phyloP scores from a whole-genome alignment of 2,888 invertebrate genomes.

The Hemistola chrysoprasaria region DNA sequence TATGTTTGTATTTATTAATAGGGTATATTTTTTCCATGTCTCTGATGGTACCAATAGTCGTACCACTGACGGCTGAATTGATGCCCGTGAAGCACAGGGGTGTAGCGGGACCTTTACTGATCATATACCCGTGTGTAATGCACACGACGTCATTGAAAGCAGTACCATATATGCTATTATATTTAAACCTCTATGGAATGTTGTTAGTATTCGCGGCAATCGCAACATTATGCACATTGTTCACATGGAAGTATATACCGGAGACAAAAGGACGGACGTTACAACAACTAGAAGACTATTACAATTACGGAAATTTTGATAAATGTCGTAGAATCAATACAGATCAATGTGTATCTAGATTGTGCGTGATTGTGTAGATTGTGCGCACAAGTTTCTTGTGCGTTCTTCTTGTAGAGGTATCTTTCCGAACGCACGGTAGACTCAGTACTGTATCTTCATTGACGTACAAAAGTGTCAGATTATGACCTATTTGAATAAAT shows the following conservation, averaged over 20 bases:
- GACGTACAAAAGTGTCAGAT: too few relatives aligned
- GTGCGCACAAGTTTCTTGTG: too few relatives aligned
- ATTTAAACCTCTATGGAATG: constrained; percentile 19
- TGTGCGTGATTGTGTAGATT: too few relatives aligned
- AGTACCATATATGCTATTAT: constrained; percentile 19
- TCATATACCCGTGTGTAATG: constrained; percentile 17
- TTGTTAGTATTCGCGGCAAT: constrained; percentile 16
- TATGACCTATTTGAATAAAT: too few relatives aligned
- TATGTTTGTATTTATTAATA: constrained; percentile 17
- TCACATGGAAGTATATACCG: constrained; percentile 26
- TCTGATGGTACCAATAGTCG: constrained; percentile 11
- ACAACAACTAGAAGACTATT: constrained; percentile 26
- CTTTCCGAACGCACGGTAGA: too few relatives aligned
- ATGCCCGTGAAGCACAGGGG: constrained; percentile 27
- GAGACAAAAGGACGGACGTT: constrained; percentile 27
- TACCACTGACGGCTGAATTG: constrained; percentile 16
- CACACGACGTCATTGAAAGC: constrained; percentile 18
- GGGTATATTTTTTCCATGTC: constrained; percentile 11
- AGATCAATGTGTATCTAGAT: too few relatives aligned
- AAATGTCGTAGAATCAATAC: too few relatives aligned
- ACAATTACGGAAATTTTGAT: neutral
- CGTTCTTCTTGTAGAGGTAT: too few relatives aligned
- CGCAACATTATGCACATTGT: constrained; percentile 12
- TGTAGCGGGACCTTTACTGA: constrained; percentile 18
- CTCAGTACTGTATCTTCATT: too few relatives aligned